phyloP scores from a whole-genome alignment of 1,140 invertebrate genomes.

The Epicauta chinensis region DNA sequence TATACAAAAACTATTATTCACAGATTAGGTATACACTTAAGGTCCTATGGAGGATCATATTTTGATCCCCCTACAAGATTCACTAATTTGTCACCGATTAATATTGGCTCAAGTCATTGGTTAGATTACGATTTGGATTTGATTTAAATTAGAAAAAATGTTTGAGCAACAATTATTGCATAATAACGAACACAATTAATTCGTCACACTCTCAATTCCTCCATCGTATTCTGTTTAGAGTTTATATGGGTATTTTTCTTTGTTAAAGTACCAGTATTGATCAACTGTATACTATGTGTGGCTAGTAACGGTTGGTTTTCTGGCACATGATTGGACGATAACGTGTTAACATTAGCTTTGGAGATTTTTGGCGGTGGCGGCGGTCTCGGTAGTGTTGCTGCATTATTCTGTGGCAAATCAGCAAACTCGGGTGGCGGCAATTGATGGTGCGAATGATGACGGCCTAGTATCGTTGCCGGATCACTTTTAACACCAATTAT shows the following conservation, averaged over 20 bases:
- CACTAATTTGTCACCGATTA: too few relatives aligned
- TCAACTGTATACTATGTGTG: conserved; percentile 59
- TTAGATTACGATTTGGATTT: too few relatives aligned
- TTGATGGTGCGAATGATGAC: conserved; percentile 67
- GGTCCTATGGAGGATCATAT: neutral
- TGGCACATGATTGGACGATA: conserved; percentile 52
- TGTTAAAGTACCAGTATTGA: conserved; percentile 58
- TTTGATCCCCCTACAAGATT: too few relatives aligned
- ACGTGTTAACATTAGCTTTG: conserved; percentile 54
- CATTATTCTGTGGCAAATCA: conserved; percentile 63
- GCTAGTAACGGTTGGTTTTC: conserved; percentile 56
- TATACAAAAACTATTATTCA: conserved; percentile 9
- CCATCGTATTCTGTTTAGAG: conserved; percentile 60
- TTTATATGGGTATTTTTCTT: conserved; percentile 60
- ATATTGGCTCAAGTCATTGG: neutral
- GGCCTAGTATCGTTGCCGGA: conserved; percentile 57
- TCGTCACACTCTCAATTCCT: conserved; percentile 74
- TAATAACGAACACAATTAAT: conserved; percentile 25
- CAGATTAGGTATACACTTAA: conserved; percentile 16
- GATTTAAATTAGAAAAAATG: conserved; percentile 20
- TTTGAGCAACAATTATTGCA: conserved; percentile 31
- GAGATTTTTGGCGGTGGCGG: conserved; percentile 66
- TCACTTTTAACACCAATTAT: conserved; percentile 59
- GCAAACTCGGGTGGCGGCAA: conserved; percentile 71
- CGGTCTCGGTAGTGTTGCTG: conserved; percentile 59